phyloP scores from a whole-genome alignment of 1,140 invertebrate genomes.

The Drosophila micromelanica region DNA sequence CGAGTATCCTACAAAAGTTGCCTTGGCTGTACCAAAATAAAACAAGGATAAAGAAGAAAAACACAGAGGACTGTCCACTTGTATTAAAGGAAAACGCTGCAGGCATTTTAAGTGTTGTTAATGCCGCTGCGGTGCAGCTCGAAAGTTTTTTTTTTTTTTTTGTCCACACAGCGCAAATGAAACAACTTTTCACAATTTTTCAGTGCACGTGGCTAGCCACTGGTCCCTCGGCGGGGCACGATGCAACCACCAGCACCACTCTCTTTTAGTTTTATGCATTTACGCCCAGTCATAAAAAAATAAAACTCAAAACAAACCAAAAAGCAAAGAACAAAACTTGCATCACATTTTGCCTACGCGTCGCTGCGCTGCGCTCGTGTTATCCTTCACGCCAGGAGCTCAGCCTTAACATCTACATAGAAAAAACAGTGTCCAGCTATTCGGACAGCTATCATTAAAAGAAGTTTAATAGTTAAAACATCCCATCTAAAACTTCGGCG shows the following conservation, averaged over 20 bases:
- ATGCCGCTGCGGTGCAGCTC: slow-evolving; percentile 62
- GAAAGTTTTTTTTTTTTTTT: slow-evolving; percentile 55
- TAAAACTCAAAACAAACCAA: slow-evolving; percentile 54
- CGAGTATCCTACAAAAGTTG: slow-evolving; percentile 54
- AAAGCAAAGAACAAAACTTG: slow-evolving; percentile 55
- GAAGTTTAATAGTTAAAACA: background rate
- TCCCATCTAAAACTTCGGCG: background rate
- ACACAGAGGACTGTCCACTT: slow-evolving; percentile 68
- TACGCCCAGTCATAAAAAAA: slow-evolving; percentile 62
- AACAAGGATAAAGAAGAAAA: slow-evolving; percentile 26
- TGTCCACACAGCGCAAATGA: slow-evolving; percentile 58
- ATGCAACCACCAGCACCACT: slow-evolving; percentile 6
- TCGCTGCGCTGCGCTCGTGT: slow-evolving; percentile 54
- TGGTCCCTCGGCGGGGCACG: slow-evolving; percentile 27
- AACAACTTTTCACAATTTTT: slow-evolving; percentile 69
- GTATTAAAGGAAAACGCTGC: slow-evolving; percentile 79
- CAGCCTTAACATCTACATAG: slow-evolving; percentile 1
- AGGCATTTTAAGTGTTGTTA: slow-evolving; percentile 82
- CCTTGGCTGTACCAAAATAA: slow-evolving; percentile 2
- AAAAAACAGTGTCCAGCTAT: background rate
- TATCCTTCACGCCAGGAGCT: slow-evolving; percentile 24
- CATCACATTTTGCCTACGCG: slow-evolving; percentile 63
- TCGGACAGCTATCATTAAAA: slow-evolving; percentile 7
- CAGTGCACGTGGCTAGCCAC: slow-evolving; percentile 43
- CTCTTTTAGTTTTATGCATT: slow-evolving; percentile 70